phyloP scores from a whole-genome alignment of 2,113 vertebrate genomes.

The Notiomystis cincta region DNA sequence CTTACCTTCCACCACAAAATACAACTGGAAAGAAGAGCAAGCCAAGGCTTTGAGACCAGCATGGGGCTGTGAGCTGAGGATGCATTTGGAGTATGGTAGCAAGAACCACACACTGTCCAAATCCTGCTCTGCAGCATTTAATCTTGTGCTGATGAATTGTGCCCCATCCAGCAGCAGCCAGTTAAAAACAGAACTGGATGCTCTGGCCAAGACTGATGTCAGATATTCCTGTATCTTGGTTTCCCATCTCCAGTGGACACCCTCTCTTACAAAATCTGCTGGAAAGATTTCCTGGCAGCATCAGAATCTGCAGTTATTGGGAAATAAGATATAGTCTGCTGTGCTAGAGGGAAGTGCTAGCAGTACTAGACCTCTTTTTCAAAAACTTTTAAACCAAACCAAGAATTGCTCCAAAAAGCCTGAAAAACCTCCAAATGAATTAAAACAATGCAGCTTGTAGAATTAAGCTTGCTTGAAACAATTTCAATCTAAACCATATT shows the following conservation, averaged over 20 bases:
- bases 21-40: background rate
- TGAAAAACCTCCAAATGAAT: background rate
- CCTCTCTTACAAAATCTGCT: slow-evolving; percentile 3
- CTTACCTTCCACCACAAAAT: background rate
- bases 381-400: background rate
- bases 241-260: background rate
- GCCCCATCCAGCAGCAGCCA: background rate
- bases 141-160: background rate
- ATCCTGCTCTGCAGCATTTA: background rate
- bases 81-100: background rate
- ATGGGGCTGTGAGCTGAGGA: background rate
- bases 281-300: slow-evolving; percentile 19
- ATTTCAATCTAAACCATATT: background rate
- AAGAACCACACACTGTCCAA: background rate
- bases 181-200: background rate
- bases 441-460: background rate
- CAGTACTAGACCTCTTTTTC: background rate
- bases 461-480: background rate
- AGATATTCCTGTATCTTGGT: slow-evolving; percentile 32
- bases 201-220: slow-evolving; percentile 5
- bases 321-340: background rate
- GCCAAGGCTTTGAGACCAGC: background rate
- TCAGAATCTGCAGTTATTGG: background rate
- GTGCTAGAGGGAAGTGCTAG: background rate
- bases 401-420: background rate